phyloP scores from a whole-genome alignment of 2,888 invertebrate genomes.

The Ceramica pisi region DNA sequence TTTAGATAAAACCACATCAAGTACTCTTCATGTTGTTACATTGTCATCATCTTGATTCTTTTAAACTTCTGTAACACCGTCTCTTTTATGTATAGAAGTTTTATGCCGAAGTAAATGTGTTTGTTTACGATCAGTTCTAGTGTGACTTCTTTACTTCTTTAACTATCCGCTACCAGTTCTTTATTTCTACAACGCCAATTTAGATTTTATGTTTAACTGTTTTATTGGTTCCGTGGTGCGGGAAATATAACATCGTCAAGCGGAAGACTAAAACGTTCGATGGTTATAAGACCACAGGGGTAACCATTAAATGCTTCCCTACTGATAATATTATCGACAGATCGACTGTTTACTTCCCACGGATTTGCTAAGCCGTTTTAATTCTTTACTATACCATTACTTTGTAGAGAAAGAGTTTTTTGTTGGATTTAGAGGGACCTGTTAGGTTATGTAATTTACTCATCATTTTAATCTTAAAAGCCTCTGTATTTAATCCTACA shows the following conservation, averaged over 20 bases:
- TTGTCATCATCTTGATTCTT: background rate
- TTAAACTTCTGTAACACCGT: background rate
- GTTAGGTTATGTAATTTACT: background rate
- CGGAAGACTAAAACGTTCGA: slow-evolving; percentile 40
- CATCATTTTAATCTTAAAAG: background rate
- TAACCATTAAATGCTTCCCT: slow-evolving; percentile 57
- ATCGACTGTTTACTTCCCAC: slow-evolving; percentile 44
- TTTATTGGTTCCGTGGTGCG: slow-evolving; percentile 34
- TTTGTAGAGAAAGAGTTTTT: slow-evolving; percentile 1
- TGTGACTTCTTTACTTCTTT: slow-evolving; percentile 24
- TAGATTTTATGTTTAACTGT: slow-evolving; percentile 19
- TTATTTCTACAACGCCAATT: slow-evolving; percentile 32
- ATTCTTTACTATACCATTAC: background rate
- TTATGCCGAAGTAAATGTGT: slow-evolving; percentile 2
- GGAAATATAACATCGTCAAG: slow-evolving; percentile 39
- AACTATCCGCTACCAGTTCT: slow-evolving; percentile 36
- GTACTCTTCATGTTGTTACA: background rate
- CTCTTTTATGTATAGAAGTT: background rate
- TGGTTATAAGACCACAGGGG: slow-evolving; percentile 52
- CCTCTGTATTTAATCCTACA: background rate
- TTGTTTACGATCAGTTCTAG: slow-evolving; percentile 11
- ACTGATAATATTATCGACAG: slow-evolving; percentile 44
- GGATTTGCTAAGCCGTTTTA: slow-evolving; percentile 37
- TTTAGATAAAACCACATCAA: background rate
- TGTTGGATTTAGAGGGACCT: too few species aligned